These are phyloP conservation scores for Icerya purchasi DNA, from an alignment of 2,888 invertebrate genomes.

Conservation along the genomic window DNA sequence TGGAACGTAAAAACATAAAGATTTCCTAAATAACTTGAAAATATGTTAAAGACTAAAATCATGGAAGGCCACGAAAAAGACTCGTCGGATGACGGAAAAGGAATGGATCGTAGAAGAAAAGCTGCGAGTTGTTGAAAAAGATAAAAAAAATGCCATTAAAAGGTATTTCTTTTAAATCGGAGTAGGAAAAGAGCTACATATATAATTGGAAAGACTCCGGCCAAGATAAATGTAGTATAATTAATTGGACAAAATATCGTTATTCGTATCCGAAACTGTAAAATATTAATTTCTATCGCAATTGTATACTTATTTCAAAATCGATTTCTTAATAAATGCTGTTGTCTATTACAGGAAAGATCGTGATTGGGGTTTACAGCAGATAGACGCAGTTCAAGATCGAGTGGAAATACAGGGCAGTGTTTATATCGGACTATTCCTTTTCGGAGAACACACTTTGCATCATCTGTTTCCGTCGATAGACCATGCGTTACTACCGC, in stretches of 20 bases:
- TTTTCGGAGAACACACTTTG: conserved; percentile 54
- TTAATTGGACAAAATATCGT: not conserved
- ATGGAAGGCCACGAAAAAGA: no score
- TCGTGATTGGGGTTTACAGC: conserved; percentile 55
- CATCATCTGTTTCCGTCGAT: conserved; percentile 65
- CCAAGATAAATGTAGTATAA: no score
- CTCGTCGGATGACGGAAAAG: no score
- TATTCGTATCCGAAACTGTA: not conserved
- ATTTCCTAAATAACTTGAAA: no score
- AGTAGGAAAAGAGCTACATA: no score
- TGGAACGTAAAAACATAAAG: no score
- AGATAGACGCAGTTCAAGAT: conserved; percentile 51
- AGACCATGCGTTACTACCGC: conserved; percentile 47
- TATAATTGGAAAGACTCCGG: no score
- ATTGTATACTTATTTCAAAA: not conserved
- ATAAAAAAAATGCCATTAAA: no score
- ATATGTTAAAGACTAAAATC: no score
- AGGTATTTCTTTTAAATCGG: no score
- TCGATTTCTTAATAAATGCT: not conserved
- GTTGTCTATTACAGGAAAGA: conserved; percentile 18
- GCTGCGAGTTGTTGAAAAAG: no score
- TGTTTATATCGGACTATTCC: conserved; percentile 41
- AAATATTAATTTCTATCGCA: not conserved
- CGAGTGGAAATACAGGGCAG: conserved; percentile 42
- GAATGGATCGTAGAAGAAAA: no score